Evolutionary conservation across 2,888 invertebrate genomes (phyloP), one percentile per base, ranked within the genome.

Genomic region (Digitonthophagus gazella): DNA sequence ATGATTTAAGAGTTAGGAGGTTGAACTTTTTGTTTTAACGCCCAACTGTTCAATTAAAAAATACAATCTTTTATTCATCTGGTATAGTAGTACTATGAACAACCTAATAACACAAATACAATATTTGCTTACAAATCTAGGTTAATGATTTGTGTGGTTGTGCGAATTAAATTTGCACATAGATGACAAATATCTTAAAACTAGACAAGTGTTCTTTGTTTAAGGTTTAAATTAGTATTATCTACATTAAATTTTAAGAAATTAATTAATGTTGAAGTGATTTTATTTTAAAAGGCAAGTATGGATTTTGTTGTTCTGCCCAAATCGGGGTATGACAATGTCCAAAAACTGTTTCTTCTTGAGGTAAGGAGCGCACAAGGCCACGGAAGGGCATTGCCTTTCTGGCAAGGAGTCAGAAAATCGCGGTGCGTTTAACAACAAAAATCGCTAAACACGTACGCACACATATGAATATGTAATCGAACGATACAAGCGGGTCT

Each of bases 301-400:
- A n/a, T n/a, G n/a, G n/a, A n/a, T n/a, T n/a, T n/a, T n/a, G n/a
- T n/a, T n/a, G n/a, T n/a, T n/a, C n/a, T n/a, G n/a, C n/a, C n/a
- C n/a, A n/a, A n/a, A n/a, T n/a, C n/a, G n/a, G n/a, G n/a, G n/a
- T n/a, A n/a, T n/a, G n/a, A n/a, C n/a, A n/a, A n/a, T n/a, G n/a
- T n/a, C n/a, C n/a, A n/a, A n/a, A n/a, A n/a, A n/a, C n/a, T n/a
- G n/a, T n/a, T n/a, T n/a, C n/a, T n/a, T 65, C 65, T 69, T 61
- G 54, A 14, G 5, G 19, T 54, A 69, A 64, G 58, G 67, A 70
- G 70, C 55, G 64, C 70, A 67, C 58, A 70, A 67, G 70, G 70
- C 65, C 67, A 70, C 58, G 56, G 15, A 67, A 70, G 70, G 70
- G 61, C 70, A 70, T 70, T 70, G 69, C 67, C 69, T 56, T 61